Evolutionary conservation across 2,888 invertebrate species (phyloP), one percentile per base, ranked within the genome.

Genomic region (Strigamia maritima): DNA sequence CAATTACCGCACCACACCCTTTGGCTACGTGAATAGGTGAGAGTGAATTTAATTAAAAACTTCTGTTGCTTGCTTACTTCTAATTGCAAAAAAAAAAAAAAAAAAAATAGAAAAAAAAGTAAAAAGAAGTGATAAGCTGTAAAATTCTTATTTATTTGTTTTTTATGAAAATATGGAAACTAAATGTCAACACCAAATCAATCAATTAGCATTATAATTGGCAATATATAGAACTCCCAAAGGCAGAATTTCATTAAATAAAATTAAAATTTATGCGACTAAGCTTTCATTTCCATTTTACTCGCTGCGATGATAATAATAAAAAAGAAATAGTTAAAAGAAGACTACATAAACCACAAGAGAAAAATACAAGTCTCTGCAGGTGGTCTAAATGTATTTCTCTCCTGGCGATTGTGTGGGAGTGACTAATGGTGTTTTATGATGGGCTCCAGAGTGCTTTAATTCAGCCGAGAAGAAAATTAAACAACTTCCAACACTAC

Each of bases 381-480:
- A 70, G 70, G 70, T 70, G 70, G 70, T 28, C 70, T 70, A 70
- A 70, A 70, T 70, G 70, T 70, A 70, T 70, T 70, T 70, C 70
- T 70, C 70, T 70, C 70, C 70, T 70, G 70, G 28, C n/a, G 70
- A 70, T 70, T 70, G 70, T 70, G 26, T 70, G 70, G 70, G 70
- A 70, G 70, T 70, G 70, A 70, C 70, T 70, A 70, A 70, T 70
- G 70, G 70, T 70, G 70, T 70, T 70, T 70, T 70, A 70, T 70
- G 70, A 70, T 70, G 70, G 70, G 70, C 70, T 70, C 70, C 28
- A 28, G 70, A 70, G 70, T 70, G 70, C 70, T 70, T 70, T 70
- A 70, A 70, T 70, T 70, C 70, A 70, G 70, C 24, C 70, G 70
- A 70, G 70, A 70, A 70, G 70, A 70, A 70, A 70, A 70, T 70